phyloP scores from a whole-genome alignment of 2,888 invertebrate genomes.

The Thelaira solivaga region DNA sequence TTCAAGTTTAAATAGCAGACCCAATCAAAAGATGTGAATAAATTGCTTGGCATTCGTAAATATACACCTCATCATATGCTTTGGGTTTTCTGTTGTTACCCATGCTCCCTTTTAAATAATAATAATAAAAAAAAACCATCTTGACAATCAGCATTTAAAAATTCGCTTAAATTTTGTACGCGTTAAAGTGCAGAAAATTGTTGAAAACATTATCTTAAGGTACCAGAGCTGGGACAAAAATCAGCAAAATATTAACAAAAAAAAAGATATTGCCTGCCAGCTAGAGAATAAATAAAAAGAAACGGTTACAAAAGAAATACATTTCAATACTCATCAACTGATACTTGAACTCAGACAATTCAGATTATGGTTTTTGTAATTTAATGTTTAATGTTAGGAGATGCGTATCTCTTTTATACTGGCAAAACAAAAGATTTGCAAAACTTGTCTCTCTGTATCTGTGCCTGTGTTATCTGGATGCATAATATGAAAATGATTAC shows the following conservation, averaged over 20 bases:
- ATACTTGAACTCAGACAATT: constrained; percentile 26
- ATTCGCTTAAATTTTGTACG: constrained; percentile 51
- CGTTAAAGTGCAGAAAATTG: constrained; percentile 61
- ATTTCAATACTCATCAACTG: constrained; percentile 34
- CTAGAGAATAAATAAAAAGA: constrained; percentile 19
- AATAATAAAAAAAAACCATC: background rate
- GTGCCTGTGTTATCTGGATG: background rate
- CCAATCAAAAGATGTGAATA: constrained; percentile 36
- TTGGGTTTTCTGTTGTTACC: background rate
- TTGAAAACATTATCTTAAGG: constrained; percentile 54
- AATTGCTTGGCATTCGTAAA: constrained; percentile 26
- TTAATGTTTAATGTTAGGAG: constrained; percentile 23
- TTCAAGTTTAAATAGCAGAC: constrained; percentile 49
- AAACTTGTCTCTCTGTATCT: background rate
- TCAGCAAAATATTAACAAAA: background rate
- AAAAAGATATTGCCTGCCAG: too few relatives aligned
- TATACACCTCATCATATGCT: constrained; percentile 39
- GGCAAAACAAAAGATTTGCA: background rate
- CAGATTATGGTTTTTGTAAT: constrained; percentile 33
- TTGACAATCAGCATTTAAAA: constrained; percentile 56
- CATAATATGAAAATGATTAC: constrained; percentile 51
- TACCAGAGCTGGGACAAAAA: constrained; percentile 8
- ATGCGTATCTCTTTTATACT: constrained; percentile 16
- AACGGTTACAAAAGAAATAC: constrained; percentile 34
- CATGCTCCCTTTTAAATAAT: constrained; percentile 3